phyloP scores from a whole-genome alignment of 2,797 vertebrate species.

The Yasuhikotakia modesta region DNA sequence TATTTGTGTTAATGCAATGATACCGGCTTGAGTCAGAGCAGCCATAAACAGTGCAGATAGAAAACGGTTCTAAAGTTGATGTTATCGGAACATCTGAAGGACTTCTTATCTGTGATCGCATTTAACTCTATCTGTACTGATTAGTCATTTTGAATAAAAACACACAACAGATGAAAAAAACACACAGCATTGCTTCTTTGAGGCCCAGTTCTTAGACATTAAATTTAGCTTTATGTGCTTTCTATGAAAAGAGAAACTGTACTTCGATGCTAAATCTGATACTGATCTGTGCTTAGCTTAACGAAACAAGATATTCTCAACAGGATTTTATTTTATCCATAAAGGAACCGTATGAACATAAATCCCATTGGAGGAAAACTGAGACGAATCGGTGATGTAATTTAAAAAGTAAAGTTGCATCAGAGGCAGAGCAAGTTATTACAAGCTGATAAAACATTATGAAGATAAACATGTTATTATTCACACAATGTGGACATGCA shows the following conservation, averaged over 20 bases:
- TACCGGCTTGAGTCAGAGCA: slow-evolving; percentile 67
- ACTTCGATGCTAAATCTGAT: no score
- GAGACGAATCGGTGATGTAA: background rate
- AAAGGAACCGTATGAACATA: no score
- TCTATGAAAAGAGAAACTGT: no score
- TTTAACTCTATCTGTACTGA: slow-evolving; percentile 23
- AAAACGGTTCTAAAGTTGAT: slow-evolving; percentile 30
- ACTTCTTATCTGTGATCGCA: slow-evolving; percentile 27
- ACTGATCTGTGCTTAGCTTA: no score
- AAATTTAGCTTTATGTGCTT: no score
- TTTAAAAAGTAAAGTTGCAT: background rate
- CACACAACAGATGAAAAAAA: background rate
- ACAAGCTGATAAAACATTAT: background rate
- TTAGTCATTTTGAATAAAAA: slow-evolving; percentile 39
- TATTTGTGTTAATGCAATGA: slow-evolving; percentile 64
- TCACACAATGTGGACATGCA: background rate
- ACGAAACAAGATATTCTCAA: no score
- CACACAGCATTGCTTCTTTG: background rate
- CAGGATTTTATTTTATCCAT: no score
- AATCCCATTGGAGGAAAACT: background rate
- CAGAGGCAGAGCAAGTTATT: background rate
- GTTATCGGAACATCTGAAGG: slow-evolving; percentile 37
- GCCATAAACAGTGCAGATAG: slow-evolving; percentile 60
- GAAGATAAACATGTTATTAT: background rate
- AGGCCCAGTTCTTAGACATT: background rate